Conservation (phyloP, 2,113 vertebrate species). For the Phylloscopus trochiloides region DNA sequence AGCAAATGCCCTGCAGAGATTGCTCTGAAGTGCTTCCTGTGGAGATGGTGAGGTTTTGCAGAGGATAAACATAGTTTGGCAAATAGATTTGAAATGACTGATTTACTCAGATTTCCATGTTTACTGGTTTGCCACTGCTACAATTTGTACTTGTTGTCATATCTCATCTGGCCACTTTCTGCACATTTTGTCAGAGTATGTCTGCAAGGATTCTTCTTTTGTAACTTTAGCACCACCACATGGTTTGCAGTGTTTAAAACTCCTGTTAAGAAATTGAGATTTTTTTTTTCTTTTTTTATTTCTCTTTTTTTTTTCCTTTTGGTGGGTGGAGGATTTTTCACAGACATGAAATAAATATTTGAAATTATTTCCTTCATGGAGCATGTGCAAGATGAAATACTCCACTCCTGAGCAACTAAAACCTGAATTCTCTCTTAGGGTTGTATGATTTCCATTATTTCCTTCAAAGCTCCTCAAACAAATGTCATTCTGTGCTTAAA, state of each 20-base stretch:
- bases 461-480: not conserved
- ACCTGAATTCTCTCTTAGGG: not conserved
- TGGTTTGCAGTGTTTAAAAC: slow-evolving; percentile 38
- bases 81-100: slow-evolving; percentile 65
- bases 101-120: slow-evolving; percentile 52
- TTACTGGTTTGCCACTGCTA: slow-evolving; percentile 50
- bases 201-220: slow-evolving; percentile 1
- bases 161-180: slow-evolving; percentile 1
- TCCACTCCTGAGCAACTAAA: not conserved
- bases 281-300: not conserved
- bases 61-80: slow-evolving; percentile 45
- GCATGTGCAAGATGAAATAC: not conserved
- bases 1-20: slow-evolving; percentile 24
- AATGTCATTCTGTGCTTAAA: not conserved
- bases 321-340: not conserved
- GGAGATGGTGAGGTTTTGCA: slow-evolving; percentile 26
- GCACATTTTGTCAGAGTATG: not conserved
- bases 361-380: not conserved
- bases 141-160: slow-evolving; percentile 48
- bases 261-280: not conserved
- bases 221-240: slow-evolving; percentile 67
- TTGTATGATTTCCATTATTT: not conserved
- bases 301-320: accelerated
- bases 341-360: not conserved
- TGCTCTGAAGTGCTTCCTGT: slow-evolving; percentile 25